Evolutionary conservation across 64 coral and sea anemone genomes (phyloP).

Genomic region (Platygyra sinensis): DNA sequence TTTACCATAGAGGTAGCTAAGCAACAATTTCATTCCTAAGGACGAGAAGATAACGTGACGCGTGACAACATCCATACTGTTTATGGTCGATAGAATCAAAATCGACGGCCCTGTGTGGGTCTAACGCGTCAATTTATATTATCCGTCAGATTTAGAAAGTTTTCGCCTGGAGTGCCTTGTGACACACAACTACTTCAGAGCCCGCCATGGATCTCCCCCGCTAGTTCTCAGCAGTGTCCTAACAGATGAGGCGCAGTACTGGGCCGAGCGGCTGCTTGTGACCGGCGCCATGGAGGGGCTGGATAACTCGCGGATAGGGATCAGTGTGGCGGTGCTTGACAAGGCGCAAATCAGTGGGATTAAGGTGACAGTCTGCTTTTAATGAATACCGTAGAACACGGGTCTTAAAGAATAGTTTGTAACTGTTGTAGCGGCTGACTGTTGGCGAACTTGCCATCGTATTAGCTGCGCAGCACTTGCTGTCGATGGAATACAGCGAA

Average conservation of each 20-base stretch:
- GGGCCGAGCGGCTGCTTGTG: conserved; percentile 92
- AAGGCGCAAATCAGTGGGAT: conserved; percentile 71
- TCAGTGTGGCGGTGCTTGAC: conserved; percentile 81
- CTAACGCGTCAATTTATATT: not conserved
- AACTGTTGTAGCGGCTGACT: too few relatives aligned
- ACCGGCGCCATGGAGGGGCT: conserved; percentile 78
- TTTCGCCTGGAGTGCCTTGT: conserved; percentile 94
- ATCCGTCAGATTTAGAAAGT: conserved; percentile 67
- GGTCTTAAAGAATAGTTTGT: too few relatives aligned
- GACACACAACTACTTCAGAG: conserved; percentile 88
- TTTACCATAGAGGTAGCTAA: too few relatives aligned
- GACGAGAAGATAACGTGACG: too few relatives aligned
- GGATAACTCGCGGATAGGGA: conserved; percentile 80
- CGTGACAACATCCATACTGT: too few relatives aligned
- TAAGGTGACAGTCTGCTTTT: conserved; percentile 39
- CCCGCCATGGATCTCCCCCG: conserved; percentile 84
- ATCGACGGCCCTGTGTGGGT: not conserved
- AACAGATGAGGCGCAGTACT: conserved; percentile 91
- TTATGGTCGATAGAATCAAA: too few relatives aligned
- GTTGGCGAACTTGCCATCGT: too few relatives aligned
- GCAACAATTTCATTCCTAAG: too few relatives aligned
- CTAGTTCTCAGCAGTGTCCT: conserved; percentile 62
- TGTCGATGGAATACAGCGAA: too few relatives aligned
- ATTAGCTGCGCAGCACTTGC: too few relatives aligned
- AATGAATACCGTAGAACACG: too few relatives aligned